Conservation (phyloP, 2,113 vertebrate species). For the Rhynchopsitta pachyrhyncha region DNA sequence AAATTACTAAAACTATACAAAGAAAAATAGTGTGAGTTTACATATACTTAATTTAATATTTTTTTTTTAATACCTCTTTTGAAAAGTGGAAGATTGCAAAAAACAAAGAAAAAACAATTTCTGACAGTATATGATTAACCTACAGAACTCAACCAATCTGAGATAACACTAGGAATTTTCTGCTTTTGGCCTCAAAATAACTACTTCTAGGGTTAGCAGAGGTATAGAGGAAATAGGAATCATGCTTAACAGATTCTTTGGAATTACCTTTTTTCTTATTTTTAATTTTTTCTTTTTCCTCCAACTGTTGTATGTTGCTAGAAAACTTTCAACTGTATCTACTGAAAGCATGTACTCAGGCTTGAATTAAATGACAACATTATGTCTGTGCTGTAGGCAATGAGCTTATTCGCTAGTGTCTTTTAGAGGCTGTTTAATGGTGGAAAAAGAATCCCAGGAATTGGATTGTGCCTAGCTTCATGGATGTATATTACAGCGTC, state of each 20-base stretch:
- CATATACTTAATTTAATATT: background rate
- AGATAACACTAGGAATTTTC: background rate
- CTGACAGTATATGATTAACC: background rate
- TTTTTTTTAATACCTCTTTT: background rate
- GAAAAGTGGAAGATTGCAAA: background rate
- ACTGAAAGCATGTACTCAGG: background rate
- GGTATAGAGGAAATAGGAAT: background rate
- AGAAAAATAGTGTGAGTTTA: background rate
- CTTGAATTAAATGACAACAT: background rate
- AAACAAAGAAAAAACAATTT: background rate
- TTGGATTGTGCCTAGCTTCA: background rate
- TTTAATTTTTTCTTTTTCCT: background rate
- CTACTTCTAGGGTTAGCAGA: background rate
- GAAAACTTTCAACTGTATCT: background rate
- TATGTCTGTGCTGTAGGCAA: background rate
- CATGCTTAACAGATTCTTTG: background rate
- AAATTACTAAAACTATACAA: background rate
- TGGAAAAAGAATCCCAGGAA: background rate
- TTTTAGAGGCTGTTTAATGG: background rate
- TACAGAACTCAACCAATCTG: background rate
- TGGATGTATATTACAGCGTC: background rate
- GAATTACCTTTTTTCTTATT: accelerated
- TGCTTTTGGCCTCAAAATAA: background rate
- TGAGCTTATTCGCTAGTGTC: background rate
- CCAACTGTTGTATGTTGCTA: background rate